Evolutionary conservation across 1,140 invertebrate species (phyloP).

Genomic region (Homarus americanus): DNA sequence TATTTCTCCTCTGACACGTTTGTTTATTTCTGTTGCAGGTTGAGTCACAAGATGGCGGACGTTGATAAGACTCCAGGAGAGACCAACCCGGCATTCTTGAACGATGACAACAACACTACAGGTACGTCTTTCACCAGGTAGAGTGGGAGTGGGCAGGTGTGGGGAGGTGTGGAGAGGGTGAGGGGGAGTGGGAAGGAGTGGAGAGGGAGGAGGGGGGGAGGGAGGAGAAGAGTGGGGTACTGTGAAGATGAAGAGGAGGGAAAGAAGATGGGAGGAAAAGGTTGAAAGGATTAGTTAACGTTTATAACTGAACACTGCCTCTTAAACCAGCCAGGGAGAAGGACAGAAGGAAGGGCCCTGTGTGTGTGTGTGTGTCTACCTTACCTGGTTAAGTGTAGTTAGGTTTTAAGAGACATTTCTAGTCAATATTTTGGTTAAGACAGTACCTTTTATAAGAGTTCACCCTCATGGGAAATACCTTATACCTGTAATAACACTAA

Average conservation of each 20-base stretch:
- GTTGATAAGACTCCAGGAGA: neutral
- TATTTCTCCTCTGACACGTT: no score
- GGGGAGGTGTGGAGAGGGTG: neutral
- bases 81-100: neutral
- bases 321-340: no score
- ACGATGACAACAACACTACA: neutral
- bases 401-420: no score
- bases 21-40: neutral
- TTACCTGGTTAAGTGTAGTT: no score
- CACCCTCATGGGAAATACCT: no score
- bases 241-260: neutral
- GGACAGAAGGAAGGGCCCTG: neutral
- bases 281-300: no score
- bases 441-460: no score
- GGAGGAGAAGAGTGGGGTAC: neutral
- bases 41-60: neutral
- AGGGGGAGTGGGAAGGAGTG: neutral
- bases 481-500: no score
- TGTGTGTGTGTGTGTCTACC: conserved; percentile 1
- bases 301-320: no score
- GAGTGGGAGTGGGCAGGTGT: no score
- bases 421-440: no score
- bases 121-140: neutral
- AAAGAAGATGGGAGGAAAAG: neutral
- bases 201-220: neutral